Conservation (phyloP, 1,140 invertebrate genomes). For the Ylistrum balloti region DNA sequence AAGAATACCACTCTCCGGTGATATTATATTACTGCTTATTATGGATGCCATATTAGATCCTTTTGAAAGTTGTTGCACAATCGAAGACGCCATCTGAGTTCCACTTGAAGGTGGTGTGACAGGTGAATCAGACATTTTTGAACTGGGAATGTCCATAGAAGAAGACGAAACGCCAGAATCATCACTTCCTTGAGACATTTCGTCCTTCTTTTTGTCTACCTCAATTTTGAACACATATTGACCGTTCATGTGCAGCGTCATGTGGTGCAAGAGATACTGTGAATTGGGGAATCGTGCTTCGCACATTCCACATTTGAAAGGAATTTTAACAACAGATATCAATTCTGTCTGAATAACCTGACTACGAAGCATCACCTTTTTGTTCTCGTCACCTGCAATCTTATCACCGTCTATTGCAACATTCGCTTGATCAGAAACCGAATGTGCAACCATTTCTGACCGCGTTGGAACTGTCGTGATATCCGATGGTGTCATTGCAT, state of each 20-base stretch:
- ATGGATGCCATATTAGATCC: background rate
- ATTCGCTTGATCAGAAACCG: background rate
- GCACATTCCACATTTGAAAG: constrained; percentile 62
- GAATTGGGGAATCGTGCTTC: constrained; percentile 54
- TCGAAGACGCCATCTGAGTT: background rate
- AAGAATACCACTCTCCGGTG: background rate
- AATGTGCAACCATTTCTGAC: background rate
- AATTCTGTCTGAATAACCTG: background rate
- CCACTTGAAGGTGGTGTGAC: background rate
- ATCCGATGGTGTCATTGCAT: too few relatives aligned
- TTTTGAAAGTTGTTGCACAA: background rate
- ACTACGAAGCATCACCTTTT: background rate
- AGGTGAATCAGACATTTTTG: background rate
- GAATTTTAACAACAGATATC: constrained; percentile 46
- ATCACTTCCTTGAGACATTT: background rate
- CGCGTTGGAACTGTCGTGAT: too few relatives aligned
- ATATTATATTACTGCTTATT: background rate
- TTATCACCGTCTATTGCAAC: background rate
- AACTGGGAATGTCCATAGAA: background rate
- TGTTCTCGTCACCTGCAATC: background rate
- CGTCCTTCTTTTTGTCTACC: constrained; percentile 47
- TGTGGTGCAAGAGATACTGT: constrained; percentile 59
- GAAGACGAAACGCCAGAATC: background rate
- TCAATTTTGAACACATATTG: constrained; percentile 60
- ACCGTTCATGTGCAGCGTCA: constrained; percentile 61